Conservation (phyloP, 2,113 vertebrate species). For the Gambusia holbrooki region DNA sequence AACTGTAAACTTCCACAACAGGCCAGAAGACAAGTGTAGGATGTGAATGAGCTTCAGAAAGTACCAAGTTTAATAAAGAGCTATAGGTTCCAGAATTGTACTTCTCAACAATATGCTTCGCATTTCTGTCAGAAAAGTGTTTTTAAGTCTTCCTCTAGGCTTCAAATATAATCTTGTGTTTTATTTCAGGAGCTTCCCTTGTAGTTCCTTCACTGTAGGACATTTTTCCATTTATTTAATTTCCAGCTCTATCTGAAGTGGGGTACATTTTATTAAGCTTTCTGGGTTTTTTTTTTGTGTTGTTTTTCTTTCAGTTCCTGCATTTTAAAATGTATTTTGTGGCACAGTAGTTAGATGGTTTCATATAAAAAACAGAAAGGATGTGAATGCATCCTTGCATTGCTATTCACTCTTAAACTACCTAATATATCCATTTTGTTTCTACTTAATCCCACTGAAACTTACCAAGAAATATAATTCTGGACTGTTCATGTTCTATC, state of each 20-base stretch:
- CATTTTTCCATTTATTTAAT: not conserved
- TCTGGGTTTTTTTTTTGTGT: not conserved
- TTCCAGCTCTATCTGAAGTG: not conserved
- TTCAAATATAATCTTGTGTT: not conserved
- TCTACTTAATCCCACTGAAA: not conserved
- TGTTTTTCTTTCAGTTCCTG: not conserved
- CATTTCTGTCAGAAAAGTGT: not conserved
- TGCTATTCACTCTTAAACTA: not conserved
- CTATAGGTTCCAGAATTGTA: not conserved
- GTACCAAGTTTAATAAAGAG: not conserved
- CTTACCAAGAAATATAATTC: not conserved
- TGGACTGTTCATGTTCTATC: conserved; percentile 3
- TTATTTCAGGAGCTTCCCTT: not conserved
- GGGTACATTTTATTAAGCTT: not conserved
- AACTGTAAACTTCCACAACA: not conserved
- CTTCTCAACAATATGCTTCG: not conserved
- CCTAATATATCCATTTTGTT: not conserved
- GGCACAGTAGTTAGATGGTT: conserved; percentile 2
- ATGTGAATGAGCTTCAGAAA: not conserved
- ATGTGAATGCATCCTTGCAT: not conserved
- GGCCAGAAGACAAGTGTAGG: not conserved
- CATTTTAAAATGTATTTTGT: not conserved
- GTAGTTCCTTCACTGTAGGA: not conserved
- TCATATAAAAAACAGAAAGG: not conserved
- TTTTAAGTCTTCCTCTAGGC: not conserved